phyloP scores from a whole-genome alignment of 1,140 invertebrate genomes.

The Bombyx mori region ASM3026992v2 NC_085134.1:9644001-9644500 shows the following conservation, averaged over 20 bases:
- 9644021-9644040: conserved; percentile 50
- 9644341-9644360: too few relatives aligned
- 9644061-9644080: conserved; percentile 29
- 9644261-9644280: too few relatives aligned
- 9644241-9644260: neutral
- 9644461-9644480: too few relatives aligned
- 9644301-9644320: too few relatives aligned
- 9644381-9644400: too few relatives aligned
- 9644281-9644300: too few relatives aligned
- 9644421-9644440: too few relatives aligned
- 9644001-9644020: conserved; percentile 40
- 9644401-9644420: too few relatives aligned
- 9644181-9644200: conserved; percentile 51
- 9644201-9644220: conserved; percentile 41
- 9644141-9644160: conserved; percentile 51
- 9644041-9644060: conserved; percentile 5
- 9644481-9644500: too few relatives aligned
- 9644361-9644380: too few relatives aligned
- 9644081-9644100: conserved; percentile 16
- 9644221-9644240: conserved; percentile 3
- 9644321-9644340: too few relatives aligned
- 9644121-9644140: conserved; percentile 46
- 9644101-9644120: conserved; percentile 33
- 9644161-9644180: conserved; percentile 56
- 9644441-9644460: too few relatives aligned